A percentile compares a stretch with the other conserved stretches of the same genome.
These are phyloP conservation scores for Scrobipalpa costella DNA, from an alignment of 2,888 invertebrate genomes.

Conservation along the genomic window DNA sequence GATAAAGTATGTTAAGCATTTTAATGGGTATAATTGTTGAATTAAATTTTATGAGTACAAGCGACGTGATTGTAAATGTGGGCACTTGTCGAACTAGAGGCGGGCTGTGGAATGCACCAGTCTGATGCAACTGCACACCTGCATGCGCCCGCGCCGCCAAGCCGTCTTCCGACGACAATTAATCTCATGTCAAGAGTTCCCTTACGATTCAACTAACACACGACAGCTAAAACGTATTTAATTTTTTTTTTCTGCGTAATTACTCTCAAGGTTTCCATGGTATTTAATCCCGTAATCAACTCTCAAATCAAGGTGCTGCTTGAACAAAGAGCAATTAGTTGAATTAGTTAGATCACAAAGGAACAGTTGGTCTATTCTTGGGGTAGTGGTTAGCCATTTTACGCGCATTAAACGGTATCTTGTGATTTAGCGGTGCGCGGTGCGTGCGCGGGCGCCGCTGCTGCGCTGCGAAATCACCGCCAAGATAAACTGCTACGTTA, in stretches of 20 bases:
- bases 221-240: constrained; percentile 24
- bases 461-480: constrained; percentile 42
- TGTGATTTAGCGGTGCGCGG: constrained; percentile 52
- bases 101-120: constrained; percentile 51
- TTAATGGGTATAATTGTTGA: constrained; percentile 19
- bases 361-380: constrained; percentile 12
- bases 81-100: constrained; percentile 27
- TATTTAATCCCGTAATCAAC: constrained; percentile 26
- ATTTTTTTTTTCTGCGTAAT: constrained; percentile 22
- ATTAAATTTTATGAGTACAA: constrained; percentile 11
- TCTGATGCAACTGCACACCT: constrained; percentile 58
- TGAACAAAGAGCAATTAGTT: constrained; percentile 30
- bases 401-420: constrained; percentile 47
- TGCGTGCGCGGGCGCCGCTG: constrained; percentile 47
- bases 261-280: constrained; percentile 21
- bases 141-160: constrained; percentile 59
- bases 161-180: constrained; percentile 67
- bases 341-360: constrained; percentile 26
- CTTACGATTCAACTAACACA: constrained; percentile 45
- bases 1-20: constrained; percentile 12
- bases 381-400: constrained; percentile 42
- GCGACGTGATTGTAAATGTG: constrained; percentile 11
- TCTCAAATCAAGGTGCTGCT: constrained; percentile 21
- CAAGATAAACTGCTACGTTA: constrained; percentile 45
- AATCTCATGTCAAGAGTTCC: constrained; percentile 61